Evolutionary conservation across 2,888 invertebrate genomes (phyloP).

Genomic region (Tipula helvola): DNA sequence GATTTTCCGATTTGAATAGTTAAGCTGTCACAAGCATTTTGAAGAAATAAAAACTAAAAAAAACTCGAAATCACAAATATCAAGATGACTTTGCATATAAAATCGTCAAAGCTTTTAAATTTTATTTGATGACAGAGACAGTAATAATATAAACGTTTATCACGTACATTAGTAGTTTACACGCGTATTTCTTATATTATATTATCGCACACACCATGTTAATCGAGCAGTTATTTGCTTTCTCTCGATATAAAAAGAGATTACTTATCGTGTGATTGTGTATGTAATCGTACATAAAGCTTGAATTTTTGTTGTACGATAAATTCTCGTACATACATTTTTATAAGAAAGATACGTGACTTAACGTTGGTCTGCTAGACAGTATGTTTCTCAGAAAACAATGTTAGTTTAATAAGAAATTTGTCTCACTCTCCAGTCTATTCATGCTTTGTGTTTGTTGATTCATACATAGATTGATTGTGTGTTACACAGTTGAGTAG

Average conservation of each 20-base stretch:
- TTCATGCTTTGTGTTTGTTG: background rate
- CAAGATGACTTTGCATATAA: background rate
- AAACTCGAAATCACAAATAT: background rate
- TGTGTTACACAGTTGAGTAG: background rate
- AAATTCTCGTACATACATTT: background rate
- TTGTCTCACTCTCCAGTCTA: background rate
- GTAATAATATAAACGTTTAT: background rate
- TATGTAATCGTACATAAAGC: background rate
- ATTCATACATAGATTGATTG: background rate
- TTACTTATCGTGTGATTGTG: background rate
- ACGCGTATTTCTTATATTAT: background rate
- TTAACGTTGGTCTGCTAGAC: background rate
- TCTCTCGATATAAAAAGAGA: background rate
- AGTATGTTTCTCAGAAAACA: background rate
- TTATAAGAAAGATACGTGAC: background rate
- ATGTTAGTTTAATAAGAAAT: background rate
- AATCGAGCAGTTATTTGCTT: background rate
- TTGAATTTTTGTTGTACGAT: background rate
- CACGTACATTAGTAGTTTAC: background rate
- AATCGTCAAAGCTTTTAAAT: background rate
- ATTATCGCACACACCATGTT: background rate
- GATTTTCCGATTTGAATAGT: background rate
- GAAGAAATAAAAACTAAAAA: background rate
- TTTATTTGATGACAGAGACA: background rate
- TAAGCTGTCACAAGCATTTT: background rate